Conservation (phyloP, 2,113 vertebrate species). For the Chaetops frenatus region DNA sequence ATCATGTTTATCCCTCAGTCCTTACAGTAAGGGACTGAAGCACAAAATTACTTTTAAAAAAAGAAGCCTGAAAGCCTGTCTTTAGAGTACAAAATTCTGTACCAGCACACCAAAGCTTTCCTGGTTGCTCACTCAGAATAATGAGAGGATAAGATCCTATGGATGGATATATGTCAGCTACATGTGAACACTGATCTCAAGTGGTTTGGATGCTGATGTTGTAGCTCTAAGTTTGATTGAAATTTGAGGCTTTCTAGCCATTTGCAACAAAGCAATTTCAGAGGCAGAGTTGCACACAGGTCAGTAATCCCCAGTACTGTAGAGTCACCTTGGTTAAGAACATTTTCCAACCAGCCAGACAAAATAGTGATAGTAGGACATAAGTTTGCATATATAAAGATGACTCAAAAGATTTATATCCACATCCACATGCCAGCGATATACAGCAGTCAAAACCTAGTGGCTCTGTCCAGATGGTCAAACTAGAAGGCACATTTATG, state of each 20-base stretch:
- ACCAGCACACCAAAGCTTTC: background rate
- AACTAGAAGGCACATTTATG: background rate
- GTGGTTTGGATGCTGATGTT: background rate
- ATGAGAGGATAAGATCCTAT: background rate
- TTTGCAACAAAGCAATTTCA: background rate
- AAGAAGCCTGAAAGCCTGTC: background rate
- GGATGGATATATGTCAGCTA: background rate
- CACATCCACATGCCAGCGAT: accelerated
- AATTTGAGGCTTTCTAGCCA: background rate
- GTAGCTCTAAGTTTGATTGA: background rate
- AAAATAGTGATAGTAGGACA: background rate
- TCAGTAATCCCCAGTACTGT: background rate
- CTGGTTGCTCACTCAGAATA: background rate
- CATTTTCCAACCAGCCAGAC: background rate
- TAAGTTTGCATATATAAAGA: background rate
- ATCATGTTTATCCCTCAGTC: background rate
- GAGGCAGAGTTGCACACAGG: background rate
- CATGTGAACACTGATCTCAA: accelerated
- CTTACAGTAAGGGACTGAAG: background rate
- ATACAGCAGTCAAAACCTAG: background rate
- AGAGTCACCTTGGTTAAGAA: background rate
- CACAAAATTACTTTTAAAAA: background rate
- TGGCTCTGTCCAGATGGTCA: background rate
- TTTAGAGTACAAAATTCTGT: background rate
- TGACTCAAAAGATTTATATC: background rate